Percentiles rank a stretch among this genome's conserved stretches.
These are phyloP conservation scores for Dryoscopus gambensis DNA, from an alignment of 2,113 vertebrate genomes.

Conservation along the genomic window DNA sequence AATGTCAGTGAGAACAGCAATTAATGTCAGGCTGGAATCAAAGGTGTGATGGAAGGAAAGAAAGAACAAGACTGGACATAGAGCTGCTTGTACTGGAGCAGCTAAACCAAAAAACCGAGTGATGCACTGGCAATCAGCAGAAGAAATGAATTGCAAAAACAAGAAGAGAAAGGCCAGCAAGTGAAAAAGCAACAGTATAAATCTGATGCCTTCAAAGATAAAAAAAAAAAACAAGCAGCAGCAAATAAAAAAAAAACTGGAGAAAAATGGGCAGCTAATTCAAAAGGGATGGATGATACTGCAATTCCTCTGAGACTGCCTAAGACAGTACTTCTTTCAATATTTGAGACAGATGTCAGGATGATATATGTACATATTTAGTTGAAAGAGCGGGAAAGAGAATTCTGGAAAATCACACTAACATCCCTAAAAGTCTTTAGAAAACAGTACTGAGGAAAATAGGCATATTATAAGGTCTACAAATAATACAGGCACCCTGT, in stretches of 20 bases:
- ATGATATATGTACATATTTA: not conserved
- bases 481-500: not conserved
- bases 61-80: not conserved
- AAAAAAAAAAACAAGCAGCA: not conserved
- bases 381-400: not conserved
- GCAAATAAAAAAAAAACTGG: not conserved
- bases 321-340: not conserved
- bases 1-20: not conserved
- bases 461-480: not conserved
- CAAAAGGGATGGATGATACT: not conserved
- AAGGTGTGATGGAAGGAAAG: not conserved
- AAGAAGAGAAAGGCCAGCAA: not conserved
- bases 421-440: not conserved
- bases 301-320: not conserved
- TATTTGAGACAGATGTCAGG: not conserved
- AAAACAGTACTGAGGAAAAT: not conserved
- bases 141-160: not conserved
- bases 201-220: not conserved
- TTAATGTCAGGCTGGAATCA: not conserved
- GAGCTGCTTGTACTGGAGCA: not conserved
- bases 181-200: not conserved
- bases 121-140: not conserved
- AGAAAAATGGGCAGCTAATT: not conserved
- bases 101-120: not conserved
- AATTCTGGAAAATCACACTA: not conserved